Conservation (phyloP, 2,888 invertebrate species). For the Monoplex corrugatus region DNA sequence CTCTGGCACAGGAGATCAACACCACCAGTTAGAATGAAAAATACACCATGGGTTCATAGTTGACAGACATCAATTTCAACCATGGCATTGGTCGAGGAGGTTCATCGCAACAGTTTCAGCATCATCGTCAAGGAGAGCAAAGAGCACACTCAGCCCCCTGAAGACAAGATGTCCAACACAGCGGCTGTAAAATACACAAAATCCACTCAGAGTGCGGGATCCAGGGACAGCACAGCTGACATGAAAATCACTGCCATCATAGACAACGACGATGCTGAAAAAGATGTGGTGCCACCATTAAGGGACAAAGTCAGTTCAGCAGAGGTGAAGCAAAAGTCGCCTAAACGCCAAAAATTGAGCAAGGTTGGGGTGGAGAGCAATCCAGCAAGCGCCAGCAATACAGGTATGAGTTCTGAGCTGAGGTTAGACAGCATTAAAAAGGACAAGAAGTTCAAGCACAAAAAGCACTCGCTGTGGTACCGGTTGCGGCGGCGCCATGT, state of each 20-base stretch:
- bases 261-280: not conserved
- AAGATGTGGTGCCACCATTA: too few relatives aligned
- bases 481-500: constrained; percentile 63
- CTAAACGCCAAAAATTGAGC: not conserved
- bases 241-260: not conserved
- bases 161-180: not conserved
- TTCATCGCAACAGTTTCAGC: not conserved
- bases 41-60: constrained; percentile 5
- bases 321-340: too few relatives aligned
- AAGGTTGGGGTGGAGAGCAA: not conserved
- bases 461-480: constrained; percentile 62
- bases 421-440: not conserved
- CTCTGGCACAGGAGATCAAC: not conserved
- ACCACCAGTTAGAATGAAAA: not conserved
- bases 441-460: constrained; percentile 15
- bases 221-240: not conserved
- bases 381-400: too few relatives aligned
- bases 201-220: not conserved
- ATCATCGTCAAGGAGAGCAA: not conserved
- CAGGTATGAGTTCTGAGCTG: not conserved
- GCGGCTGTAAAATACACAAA: not conserved
- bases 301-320: too few relatives aligned
- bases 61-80: not conserved
- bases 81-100: not conserved
- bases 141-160: not conserved